These are phyloP conservation scores for Martes martes DNA, from an alignment of 2,113 vertebrate genomes.

Conservation along the genomic window DNA sequence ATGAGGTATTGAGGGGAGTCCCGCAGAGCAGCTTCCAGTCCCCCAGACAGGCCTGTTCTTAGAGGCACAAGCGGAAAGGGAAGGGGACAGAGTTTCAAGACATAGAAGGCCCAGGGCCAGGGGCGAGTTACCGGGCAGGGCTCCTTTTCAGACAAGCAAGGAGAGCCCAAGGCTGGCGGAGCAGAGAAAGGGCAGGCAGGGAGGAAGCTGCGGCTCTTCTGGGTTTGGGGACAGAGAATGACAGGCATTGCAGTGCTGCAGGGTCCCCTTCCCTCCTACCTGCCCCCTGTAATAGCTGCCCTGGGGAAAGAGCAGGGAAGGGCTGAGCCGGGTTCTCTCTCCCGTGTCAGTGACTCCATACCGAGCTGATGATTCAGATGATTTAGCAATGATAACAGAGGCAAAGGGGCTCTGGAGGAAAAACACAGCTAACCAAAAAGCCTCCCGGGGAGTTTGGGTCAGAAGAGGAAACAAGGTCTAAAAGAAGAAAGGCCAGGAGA, in stretches of 20 bases:
- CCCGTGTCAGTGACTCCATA: not conserved
- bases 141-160: not conserved
- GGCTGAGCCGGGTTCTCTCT: not conserved
- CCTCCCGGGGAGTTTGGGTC: slow-evolving; percentile 36
- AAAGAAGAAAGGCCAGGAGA: slow-evolving; percentile 42
- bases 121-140: not conserved
- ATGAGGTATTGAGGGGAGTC: not conserved
- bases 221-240: not conserved
- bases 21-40: not conserved
- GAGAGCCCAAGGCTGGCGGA: not conserved
- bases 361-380: slow-evolving; percentile 36
- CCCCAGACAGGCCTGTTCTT: not conserved
- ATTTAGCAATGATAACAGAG: slow-evolving; percentile 47
- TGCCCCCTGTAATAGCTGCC: not conserved
- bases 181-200: not conserved
- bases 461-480: slow-evolving; percentile 47
- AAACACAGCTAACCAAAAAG: slow-evolving; percentile 33
- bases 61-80: not conserved
- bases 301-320: not conserved
- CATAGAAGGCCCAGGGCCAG: not conserved
- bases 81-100: not conserved
- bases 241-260: not conserved
- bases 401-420: slow-evolving; percentile 60
- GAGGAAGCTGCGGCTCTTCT: not conserved
- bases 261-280: not conserved